phyloP scores from a whole-genome alignment of 1,140 invertebrate species.

The Sarcophaga peregrina region DNA sequence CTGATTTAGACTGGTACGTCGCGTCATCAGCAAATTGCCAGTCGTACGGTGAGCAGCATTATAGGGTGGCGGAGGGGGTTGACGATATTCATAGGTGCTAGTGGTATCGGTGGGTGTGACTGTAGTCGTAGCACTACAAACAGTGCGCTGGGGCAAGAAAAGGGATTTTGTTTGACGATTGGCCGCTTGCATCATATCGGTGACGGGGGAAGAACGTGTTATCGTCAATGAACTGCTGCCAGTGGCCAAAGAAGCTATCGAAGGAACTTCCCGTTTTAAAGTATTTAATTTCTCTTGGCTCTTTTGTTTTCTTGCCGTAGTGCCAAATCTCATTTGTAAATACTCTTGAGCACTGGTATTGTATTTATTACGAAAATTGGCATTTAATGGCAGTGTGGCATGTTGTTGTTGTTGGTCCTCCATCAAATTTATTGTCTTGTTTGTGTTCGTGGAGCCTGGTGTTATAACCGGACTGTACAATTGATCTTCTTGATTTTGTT shows the following conservation, averaged over 20 bases:
- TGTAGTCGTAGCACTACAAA: conserved; percentile 39
- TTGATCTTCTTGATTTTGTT: conserved; percentile 41
- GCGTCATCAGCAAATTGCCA: conserved; percentile 34
- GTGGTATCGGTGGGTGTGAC: conserved; percentile 35
- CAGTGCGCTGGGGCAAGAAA: conserved; percentile 41
- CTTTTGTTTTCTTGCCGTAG: conserved; percentile 36
- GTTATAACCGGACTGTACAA: conserved; percentile 44
- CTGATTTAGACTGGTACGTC: conserved; percentile 41
- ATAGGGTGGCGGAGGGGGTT: conserved; percentile 49
- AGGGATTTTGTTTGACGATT: conserved; percentile 48
- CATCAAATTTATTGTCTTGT: conserved; percentile 46
- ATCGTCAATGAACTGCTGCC: conserved; percentile 39
- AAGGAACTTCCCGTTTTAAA: conserved; percentile 22
- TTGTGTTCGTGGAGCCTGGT: conserved; percentile 16
- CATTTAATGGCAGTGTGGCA: neutral
- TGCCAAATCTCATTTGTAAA: conserved; percentile 52
- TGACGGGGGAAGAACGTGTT: conserved; percentile 37
- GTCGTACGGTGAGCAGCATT: conserved; percentile 47
- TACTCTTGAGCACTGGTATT: conserved; percentile 56
- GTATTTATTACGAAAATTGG: conserved; percentile 48
- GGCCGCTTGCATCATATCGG: conserved; percentile 1
- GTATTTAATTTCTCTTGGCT: conserved; percentile 31
- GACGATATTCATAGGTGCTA: conserved; percentile 48
- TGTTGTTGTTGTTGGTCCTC: conserved; percentile 43
- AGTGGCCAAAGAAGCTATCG: conserved; percentile 25